These are phyloP conservation scores for Luscinia luscinia DNA, from an alignment of 2,797 vertebrate species.

Conservation along the genomic window DNA sequence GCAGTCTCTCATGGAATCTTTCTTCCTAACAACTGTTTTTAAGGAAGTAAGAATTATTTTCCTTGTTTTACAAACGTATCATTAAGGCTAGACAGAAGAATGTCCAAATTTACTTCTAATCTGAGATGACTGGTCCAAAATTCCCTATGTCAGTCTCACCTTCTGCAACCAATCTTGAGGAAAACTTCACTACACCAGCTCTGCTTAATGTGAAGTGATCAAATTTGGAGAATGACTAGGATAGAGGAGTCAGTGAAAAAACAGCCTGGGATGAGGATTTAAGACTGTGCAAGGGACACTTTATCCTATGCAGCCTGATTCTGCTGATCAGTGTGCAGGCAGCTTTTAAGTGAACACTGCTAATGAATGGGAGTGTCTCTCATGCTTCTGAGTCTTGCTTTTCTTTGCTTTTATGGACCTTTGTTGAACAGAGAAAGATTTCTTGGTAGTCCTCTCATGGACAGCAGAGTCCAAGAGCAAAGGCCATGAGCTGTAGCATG, in stretches of 20 bases:
- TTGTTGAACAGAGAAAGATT: not conserved
- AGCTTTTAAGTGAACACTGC: not conserved
- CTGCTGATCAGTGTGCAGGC: not conserved
- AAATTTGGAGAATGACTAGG: not conserved
- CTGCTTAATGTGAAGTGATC: not conserved
- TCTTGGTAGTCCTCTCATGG: not conserved
- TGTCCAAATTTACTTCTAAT: not conserved
- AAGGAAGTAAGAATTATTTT: not conserved
- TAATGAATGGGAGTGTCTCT: not conserved
- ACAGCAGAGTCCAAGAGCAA: not conserved
- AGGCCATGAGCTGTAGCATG: not conserved
- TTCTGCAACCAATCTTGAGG: not conserved
- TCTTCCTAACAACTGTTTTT: not conserved
- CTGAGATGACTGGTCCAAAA: not conserved
- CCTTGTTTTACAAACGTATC: not conserved
- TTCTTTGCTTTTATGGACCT: not conserved
- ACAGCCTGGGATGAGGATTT: not conserved
- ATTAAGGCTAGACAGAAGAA: not conserved
- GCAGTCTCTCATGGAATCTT: not conserved
- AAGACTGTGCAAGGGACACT: not conserved
- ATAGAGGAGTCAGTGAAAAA: not conserved
- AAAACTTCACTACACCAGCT: not conserved
- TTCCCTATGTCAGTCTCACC: not conserved
- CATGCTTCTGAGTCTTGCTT: not conserved
- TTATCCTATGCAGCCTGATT: not conserved